Percentiles rank a stretch among this genome's conserved stretches.
Evolutionary conservation across 1,140 invertebrate species (phyloP).

Genomic region (Drosophila bifasciata): DNA sequence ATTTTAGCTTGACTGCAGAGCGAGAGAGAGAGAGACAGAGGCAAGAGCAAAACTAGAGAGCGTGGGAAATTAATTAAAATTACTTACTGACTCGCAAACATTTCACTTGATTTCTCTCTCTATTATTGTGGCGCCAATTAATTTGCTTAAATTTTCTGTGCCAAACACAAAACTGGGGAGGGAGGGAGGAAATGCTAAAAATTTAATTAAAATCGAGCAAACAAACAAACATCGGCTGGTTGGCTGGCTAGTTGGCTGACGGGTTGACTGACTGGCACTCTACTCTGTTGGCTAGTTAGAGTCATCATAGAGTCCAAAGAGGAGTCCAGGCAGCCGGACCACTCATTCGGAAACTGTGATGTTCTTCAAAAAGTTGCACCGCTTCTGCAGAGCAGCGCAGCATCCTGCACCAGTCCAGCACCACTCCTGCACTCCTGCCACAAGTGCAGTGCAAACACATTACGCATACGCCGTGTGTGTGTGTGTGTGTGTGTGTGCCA

Average conservation of each 20-base stretch:
- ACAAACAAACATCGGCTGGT: constrained; percentile 14
- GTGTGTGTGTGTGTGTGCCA: constrained; percentile 18
- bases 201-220: constrained; percentile 69
- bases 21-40: too few species aligned
- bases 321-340: too few species aligned
- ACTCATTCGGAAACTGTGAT: neutral
- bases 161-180: constrained; percentile 46
- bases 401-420: neutral
- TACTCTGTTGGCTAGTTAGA: constrained; percentile 22
- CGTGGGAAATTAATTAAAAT: constrained; percentile 68
- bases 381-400: neutral
- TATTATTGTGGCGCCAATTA: constrained; percentile 49
- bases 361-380: constrained; percentile 30
- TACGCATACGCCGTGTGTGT: constrained; percentile 49
- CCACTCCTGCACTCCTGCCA: neutral
- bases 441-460: constrained; percentile 72
- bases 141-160: constrained; percentile 60
- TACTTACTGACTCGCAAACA: constrained; percentile 44
- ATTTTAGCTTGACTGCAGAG: constrained; percentile 37
- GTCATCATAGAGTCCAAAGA: too few species aligned
- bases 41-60: neutral
- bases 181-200: constrained; percentile 64
- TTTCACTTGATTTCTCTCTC: constrained; percentile 42
- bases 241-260: neutral
- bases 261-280: neutral